Percentiles rank a stretch among this genome's conserved stretches.
Conservation (phyloP, 2,797 vertebrate genomes). For the Ispidina picta region DNA sequence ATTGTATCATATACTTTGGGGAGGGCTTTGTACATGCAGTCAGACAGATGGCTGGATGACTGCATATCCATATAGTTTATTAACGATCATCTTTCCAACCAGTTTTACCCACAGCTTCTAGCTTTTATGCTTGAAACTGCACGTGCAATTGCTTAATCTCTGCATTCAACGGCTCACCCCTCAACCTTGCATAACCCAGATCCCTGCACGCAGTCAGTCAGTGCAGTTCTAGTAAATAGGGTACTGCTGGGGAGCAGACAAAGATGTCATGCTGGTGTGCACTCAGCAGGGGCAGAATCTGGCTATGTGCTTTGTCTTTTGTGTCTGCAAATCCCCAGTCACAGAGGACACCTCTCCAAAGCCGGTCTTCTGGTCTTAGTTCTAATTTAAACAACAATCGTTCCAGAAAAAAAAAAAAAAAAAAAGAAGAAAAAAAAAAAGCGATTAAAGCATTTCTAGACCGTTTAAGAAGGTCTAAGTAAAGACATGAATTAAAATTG, state of each 20-base stretch:
- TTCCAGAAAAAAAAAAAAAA: neutral
- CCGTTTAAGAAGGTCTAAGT: neutral
- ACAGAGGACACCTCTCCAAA: neutral
- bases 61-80: neutral
- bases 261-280: fast-evolving
- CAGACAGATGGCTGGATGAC: neutral
- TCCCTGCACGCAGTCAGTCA: neutral
- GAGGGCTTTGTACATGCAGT: neutral
- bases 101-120: neutral
- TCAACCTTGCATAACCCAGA: neutral
- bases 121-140: neutral
- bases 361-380: neutral
- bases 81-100: neutral
- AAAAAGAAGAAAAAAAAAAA: neutral
- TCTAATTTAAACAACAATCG: neutral
- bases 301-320: neutral
- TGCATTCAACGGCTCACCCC: neutral
- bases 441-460: neutral
- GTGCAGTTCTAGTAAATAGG: neutral
- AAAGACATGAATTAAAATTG: neutral
- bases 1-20: neutral
- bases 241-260: neutral
- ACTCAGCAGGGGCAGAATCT: neutral
- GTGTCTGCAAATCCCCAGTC: neutral
- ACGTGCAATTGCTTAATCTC: neutral